Evolutionary conservation across 2,888 invertebrate genomes (phyloP), one percentile per base, ranked within the genome.

Genomic region (Embidobia sp.): DNA sequence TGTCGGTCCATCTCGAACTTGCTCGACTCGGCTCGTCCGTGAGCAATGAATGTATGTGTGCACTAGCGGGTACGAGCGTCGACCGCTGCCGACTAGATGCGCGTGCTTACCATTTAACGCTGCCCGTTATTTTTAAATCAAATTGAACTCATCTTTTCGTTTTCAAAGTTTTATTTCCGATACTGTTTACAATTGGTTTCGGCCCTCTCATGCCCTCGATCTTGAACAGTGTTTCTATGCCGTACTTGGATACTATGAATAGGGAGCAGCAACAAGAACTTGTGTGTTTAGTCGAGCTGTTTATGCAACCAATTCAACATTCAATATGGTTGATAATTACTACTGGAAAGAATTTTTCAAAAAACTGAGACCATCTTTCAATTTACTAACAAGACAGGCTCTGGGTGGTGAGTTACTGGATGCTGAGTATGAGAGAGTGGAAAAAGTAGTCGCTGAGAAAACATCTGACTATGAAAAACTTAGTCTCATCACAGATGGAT

Each of bases 331-430:
- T 2, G 53, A 66, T 2, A 53, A 53, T 26, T 18, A 66, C 8
- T 53, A 66, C 22, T 66, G 46, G 66, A 29, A 35, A 44, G 44
- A 26, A 3, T 66, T 46, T 19, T 53, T 53, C 18, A 29, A 33
- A 6, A 37, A 53, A 27, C 8, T 66, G 3, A 33, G 33, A 44
- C 51, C 49, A 19, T 35, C 29, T 3, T 49, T 53, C 19, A 42
- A 16, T 26, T 19, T 53, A 0, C 44, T 46, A 2, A 53, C 8
- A 3, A n/a, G 53, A 35, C 40, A 26, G 11, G 29, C 11, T 26
- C 10, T 63, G 6, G 4, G 37, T 5, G 29, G 19, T 27, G 10
- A 37, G 22, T 22, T 40, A 40, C 7, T 55, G 7, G 40, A 55
- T 29, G n/a, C 13, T 3, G 55, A 55, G 8, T 57, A 57, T 31